Base-by-base conservation (phyloP, 2,888 invertebrate genomes). In the Helicoverpa assulta region DNA sequence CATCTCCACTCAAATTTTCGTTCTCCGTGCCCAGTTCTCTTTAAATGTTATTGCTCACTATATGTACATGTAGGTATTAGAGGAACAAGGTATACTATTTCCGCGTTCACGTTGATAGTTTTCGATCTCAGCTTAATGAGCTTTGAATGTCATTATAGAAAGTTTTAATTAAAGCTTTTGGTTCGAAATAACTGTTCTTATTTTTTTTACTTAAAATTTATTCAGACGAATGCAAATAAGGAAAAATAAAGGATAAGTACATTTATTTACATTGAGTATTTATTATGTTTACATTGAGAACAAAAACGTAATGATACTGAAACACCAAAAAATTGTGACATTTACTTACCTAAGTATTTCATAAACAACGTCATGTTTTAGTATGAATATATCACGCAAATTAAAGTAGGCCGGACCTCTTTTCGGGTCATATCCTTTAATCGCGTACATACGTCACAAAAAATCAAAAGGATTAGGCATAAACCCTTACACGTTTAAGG, bases 391-490 rank as follows among this genome's bases (percentile, higher is more conserved):
- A 47, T n/a, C 47, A 47, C 47, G n/a, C 16, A n/a, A 16, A 47
- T 47, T 47, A n/a, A 47, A 47, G n/a, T n/a, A 40, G 47, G 47
- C n/a, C 10, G 33, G 33, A 33, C 4, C 54, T 40, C 33, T 59
- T 67, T n/a, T 51, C 18, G 8, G 58, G 10, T 10, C n/a, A 37
- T 71, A 67, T 51, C 68, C 68, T 54, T 72, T 51, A 67, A 61
- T 56, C 56, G 43, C 21, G 26, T 50, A 63, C 54, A 40, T 51
- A 52, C 18, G 52, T 54, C 14, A 18, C 52, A 79, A 78, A 81
- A 81, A 81, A 66, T 70, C 68, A 66, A 70, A 65, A 12, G 67
- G 69, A 79, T 81, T 79, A 80, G 52, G 51, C 29, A 43, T 68
- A 72, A 82, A 51, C 64, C 66, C 19, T 67, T 40, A 75, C 70